Base-by-base conservation (phyloP, 2,888 invertebrate genomes). In the Erannis defoliaria region DNA sequence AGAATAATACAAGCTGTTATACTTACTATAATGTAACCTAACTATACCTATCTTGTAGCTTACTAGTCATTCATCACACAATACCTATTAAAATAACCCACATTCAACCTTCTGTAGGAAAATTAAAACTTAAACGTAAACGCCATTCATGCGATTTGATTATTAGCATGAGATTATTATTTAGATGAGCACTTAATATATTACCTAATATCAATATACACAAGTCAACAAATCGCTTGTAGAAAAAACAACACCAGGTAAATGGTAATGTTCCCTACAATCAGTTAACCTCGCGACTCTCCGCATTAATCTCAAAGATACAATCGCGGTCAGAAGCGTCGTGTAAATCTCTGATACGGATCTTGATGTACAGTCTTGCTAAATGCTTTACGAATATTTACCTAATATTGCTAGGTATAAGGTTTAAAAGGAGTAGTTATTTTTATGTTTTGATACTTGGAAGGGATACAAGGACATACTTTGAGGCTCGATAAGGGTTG, bases 241-340 rank as follows among this genome's bases (percentile, higher is more conserved):
- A 19, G 10, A 53, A 35, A 46, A 51, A 9, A 21, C 31, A 50
- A 49, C 18, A 50, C 48, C 67, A 56, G 77, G 76, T 63, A 67
- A 61, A 61, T 40, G 73, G 77, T 79, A 78, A 83, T 75, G 75
- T 84, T 82, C 81, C 80, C 80, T 84, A 84, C 81, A 77, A 73
- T 76, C 76, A 64, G 75, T 77, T 76, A 76, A 76, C 76, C 76
- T 73, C 76, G 77, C 77, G 79, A 78, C 82, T 76, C 81, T 67
- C 79, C 81, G 83, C 89, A 90, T 90, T 89, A 88, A 91, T 90
- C 90, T 87, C 80, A 70, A 62, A 86, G 89, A 90, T 91, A 91
- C 84, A 82, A 90, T 90, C 90, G 76, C 75, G 80, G 80, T 71
- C 76, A 76, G 76, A 77, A 72, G 78, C 78, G 81, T 81, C 78